Conservation (phyloP, 2,113 vertebrate species). For the Sminthopsis crassicaudata region DNA sequence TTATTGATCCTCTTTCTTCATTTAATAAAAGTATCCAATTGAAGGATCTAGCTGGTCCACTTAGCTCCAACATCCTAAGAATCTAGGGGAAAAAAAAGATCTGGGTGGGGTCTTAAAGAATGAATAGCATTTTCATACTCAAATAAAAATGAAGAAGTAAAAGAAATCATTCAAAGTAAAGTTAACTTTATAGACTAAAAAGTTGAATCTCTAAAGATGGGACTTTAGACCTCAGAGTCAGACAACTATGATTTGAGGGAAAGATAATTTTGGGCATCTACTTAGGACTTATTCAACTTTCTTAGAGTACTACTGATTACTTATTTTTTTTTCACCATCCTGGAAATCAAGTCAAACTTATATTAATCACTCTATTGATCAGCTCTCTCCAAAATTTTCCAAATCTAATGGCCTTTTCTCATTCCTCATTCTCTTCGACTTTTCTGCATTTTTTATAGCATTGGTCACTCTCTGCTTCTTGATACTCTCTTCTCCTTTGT, state of each 20-base stretch:
- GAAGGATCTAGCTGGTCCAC: neutral
- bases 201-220: neutral
- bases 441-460: neutral
- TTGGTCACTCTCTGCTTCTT: neutral
- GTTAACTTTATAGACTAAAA: neutral
- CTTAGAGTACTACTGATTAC: neutral
- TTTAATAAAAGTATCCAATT: neutral
- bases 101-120: neutral
- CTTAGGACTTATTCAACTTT: neutral
- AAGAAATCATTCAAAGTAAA: neutral
- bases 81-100: neutral
- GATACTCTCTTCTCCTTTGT: neutral
- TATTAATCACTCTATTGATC: neutral
- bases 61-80: neutral
- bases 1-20: neutral
- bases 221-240: neutral
- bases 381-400: neutral
- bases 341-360: neutral
- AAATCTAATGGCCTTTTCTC: neutral
- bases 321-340: neutral
- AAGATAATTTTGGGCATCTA: neutral
- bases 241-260: neutral
- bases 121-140: neutral
- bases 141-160: neutral
- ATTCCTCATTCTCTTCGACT: neutral